These are phyloP conservation scores for Halichondria panicea DNA, from an alignment of 37 sponge, comb jelly and placozoan genomes.

Conservation along the genomic window DNA sequence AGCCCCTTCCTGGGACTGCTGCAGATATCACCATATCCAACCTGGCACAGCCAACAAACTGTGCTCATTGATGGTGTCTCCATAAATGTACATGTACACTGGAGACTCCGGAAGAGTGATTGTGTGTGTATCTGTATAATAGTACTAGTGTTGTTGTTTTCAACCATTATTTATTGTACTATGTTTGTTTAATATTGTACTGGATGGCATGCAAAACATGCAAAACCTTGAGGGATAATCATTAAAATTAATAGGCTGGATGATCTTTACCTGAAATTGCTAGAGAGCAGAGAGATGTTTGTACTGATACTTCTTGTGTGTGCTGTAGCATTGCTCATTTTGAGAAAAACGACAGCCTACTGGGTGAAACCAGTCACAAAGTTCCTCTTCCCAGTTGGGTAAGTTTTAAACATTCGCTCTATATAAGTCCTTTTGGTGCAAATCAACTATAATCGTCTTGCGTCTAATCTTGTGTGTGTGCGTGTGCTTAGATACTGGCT, in stretches of 20 bases:
- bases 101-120: too few species aligned
- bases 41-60: too few species aligned
- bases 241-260: too few species aligned
- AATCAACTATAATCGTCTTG: too few species aligned
- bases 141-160: neutral
- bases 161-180: neutral
- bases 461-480: too few species aligned
- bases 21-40: too few species aligned
- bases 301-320: neutral
- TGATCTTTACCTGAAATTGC: too few species aligned
- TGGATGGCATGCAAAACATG: neutral
- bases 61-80: too few species aligned
- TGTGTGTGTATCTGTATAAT: too few species aligned
- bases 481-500: conserved; percentile 27
- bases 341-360: conserved; percentile 18
- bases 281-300: neutral
- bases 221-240: neutral
- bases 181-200: neutral
- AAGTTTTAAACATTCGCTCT: neutral
- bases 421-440: neutral
- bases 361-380: too few species aligned
- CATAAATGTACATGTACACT: too few species aligned
- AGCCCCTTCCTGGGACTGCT: too few species aligned
- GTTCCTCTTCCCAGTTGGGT: conserved; percentile 53
- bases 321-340: neutral